Evolutionary conservation across 2,797 vertebrate genomes (phyloP).

Genomic region (Coilia nasus): DNA sequence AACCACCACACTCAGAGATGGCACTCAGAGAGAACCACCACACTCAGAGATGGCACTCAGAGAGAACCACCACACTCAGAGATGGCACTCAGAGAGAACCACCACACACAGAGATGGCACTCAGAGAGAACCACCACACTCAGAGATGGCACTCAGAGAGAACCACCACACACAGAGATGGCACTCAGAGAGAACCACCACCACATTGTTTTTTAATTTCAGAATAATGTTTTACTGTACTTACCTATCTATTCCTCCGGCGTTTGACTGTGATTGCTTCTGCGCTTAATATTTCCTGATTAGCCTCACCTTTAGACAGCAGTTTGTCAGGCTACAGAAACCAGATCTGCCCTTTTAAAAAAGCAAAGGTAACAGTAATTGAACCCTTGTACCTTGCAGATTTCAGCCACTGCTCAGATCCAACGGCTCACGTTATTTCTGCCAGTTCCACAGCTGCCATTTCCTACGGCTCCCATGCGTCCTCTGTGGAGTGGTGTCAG

Average conservation of each 20-base stretch:
- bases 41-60: background rate
- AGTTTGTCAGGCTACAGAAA: conserved; percentile 7
- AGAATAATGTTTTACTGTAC: background rate
- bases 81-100: background rate
- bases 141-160: background rate
- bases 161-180: background rate
- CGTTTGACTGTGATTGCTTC: background rate
- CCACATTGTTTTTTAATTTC: too few species aligned
- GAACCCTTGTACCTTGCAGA: background rate
- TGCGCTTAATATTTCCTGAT: background rate
- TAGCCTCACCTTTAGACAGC: background rate
- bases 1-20: too few species aligned
- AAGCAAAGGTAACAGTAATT: background rate
- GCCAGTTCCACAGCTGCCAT: conserved; percentile 10
- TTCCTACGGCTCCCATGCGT: background rate
- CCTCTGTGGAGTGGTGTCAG: background rate
- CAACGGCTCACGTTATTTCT: conserved; percentile 3
- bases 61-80: too few species aligned
- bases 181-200: background rate
- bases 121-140: too few species aligned
- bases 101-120: background rate
- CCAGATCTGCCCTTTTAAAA: background rate
- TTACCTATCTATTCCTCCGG: background rate
- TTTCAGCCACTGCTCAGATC: conserved; percentile 5
- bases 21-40: background rate